Conservation (phyloP, 1,140 invertebrate species). For the Mactra quadrangularis region DNA sequence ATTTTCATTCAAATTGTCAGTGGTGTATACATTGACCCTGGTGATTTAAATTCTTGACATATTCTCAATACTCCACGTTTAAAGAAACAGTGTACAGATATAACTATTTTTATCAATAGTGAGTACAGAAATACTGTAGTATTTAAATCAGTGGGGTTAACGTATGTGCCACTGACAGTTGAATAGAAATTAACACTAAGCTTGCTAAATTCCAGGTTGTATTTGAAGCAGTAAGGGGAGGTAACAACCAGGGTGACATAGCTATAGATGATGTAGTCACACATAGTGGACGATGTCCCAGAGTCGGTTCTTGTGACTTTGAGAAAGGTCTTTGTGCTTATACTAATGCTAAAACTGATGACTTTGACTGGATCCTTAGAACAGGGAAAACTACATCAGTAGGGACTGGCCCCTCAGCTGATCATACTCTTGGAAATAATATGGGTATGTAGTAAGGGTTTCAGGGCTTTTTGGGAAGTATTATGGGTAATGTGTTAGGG, state of each 20-base stretch:
- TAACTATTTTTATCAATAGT: no score
- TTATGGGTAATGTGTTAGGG: not conserved
- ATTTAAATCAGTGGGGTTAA: no score
- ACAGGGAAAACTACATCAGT: conserved; percentile 67
- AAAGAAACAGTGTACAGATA: no score
- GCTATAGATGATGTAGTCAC: conserved; percentile 90
- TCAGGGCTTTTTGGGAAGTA: not conserved
- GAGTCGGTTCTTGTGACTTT: conserved; percentile 73
- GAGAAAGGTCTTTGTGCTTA: conserved; percentile 77
- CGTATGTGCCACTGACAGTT: no score
- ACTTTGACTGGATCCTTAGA: conserved; percentile 79
- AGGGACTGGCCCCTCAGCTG: conserved; percentile 80
- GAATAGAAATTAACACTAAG: no score
- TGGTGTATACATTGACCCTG: no score
- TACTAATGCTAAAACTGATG: conserved; percentile 71
- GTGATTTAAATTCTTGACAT: no score
- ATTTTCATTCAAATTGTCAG: no score
- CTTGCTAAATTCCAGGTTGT: conserved; percentile 87
- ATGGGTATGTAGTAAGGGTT: conserved; percentile 37
- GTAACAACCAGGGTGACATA: conserved; percentile 87
- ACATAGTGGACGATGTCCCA: conserved; percentile 83
- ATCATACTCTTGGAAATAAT: conserved; percentile 71
- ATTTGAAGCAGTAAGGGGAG: conserved; percentile 88
- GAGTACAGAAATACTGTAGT: no score
- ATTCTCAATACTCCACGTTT: no score